These are phyloP conservation scores for Chaenocephalus aceratus DNA, from an alignment of 2,113 vertebrate species.

Conservation along the genomic window DNA sequence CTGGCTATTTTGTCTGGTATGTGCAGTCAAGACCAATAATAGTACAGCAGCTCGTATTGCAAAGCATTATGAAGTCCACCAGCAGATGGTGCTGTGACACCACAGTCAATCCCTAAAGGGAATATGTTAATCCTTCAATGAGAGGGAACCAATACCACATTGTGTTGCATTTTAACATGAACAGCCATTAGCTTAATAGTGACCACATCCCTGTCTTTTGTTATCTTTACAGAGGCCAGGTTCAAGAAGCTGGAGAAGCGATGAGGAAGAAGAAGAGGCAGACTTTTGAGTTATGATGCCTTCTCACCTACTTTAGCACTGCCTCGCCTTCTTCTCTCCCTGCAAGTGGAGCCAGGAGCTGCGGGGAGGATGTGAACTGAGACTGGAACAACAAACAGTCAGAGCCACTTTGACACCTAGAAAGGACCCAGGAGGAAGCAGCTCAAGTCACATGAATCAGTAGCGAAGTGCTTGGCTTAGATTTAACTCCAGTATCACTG, in stretches of 20 bases:
- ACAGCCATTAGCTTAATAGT: not conserved
- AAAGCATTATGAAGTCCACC: conserved; percentile 8
- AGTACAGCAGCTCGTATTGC: not conserved
- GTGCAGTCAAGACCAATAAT: not conserved
- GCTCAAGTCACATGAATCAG: conserved; percentile 39
- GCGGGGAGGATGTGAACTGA: conserved; percentile 60
- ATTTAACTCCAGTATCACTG: conserved; percentile 25
- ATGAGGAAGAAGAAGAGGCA: conserved; percentile 57
- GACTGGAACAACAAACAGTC: conserved; percentile 66
- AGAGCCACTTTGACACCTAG: conserved; percentile 51
- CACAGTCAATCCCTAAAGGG: not conserved
- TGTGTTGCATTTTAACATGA: not conserved
- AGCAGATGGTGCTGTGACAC: conserved; percentile 56
- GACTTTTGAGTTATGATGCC: conserved; percentile 13
- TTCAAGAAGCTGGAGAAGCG: conserved; percentile 83
- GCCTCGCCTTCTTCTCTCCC: conserved; percentile 30
- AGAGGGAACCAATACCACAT: not conserved
- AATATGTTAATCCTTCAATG: too few relatives aligned
- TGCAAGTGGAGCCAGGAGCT: conserved; percentile 41
- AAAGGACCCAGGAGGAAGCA: conserved; percentile 33
- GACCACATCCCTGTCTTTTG: conserved; percentile 1
- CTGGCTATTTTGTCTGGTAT: not conserved
- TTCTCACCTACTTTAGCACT: conserved; percentile 42
- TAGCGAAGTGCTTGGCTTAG: conserved; percentile 12
- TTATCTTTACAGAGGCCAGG: conserved; percentile 72